Conservation (phyloP, 2,113 vertebrate species). For the Reinhardtius hippoglossoides region DNA sequence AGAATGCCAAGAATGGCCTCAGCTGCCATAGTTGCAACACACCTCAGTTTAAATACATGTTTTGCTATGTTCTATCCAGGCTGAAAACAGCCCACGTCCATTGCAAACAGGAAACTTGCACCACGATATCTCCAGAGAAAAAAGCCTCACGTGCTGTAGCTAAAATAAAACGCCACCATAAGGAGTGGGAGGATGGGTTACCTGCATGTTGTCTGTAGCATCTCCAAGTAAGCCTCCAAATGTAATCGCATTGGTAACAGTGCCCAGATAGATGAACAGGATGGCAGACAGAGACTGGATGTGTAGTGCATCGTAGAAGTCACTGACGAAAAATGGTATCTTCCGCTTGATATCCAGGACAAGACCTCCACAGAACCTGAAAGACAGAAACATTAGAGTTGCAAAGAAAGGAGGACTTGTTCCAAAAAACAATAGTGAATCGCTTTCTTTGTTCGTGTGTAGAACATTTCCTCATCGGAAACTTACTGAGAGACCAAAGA, state of each 20-base stretch:
- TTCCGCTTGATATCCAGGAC: slow-evolving; percentile 96
- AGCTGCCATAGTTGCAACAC: too few relatives aligned
- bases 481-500: background rate
- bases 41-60: too few relatives aligned
- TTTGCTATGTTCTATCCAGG: too few relatives aligned
- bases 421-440: background rate
- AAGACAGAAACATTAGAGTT: background rate
- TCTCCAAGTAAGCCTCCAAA: slow-evolving; percentile 97
- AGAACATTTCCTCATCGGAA: slow-evolving; percentile 16
- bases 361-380: slow-evolving; percentile 94
- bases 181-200: slow-evolving; percentile 54
- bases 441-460: background rate
- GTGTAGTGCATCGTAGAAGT: slow-evolving; percentile 93
- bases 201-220: slow-evolving; percentile 99
- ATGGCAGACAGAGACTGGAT: slow-evolving; percentile 97
- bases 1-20: too few relatives aligned
- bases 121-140: too few relatives aligned
- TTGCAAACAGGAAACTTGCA: too few relatives aligned
- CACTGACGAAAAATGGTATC: slow-evolving; percentile 93
- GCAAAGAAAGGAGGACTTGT: background rate
- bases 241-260: slow-evolving; percentile 98
- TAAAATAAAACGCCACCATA: background rate
- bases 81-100: too few relatives aligned
- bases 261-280: slow-evolving; percentile 97
- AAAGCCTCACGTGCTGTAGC: background rate